phyloP scores from a whole-genome alignment of 2,113 vertebrate species.

The Arenaria interpres region DNA sequence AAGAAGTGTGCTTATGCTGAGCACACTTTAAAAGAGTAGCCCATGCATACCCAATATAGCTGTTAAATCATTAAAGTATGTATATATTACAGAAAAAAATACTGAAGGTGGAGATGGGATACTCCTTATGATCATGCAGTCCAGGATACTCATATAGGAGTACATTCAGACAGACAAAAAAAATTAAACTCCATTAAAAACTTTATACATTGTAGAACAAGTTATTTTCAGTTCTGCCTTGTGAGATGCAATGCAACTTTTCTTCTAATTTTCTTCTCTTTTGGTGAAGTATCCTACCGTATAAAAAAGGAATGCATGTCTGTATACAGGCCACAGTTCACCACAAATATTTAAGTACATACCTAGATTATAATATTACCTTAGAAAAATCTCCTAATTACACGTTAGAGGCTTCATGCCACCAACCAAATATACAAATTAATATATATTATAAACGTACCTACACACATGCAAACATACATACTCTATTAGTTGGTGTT shows the following conservation, averaged over 20 bases:
- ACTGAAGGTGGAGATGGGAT: background rate
- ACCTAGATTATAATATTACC: background rate
- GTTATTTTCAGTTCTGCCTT: background rate
- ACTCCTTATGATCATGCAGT: background rate
- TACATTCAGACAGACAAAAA: background rate
- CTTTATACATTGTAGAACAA: background rate
- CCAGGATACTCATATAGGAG: background rate
- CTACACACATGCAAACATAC: background rate
- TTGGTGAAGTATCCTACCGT: background rate
- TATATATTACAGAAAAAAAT: background rate
- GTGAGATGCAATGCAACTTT: background rate
- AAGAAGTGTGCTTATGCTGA: background rate
- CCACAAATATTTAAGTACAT: background rate
- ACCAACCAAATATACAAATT: background rate
- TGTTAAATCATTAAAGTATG: background rate
- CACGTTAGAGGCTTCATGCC: background rate
- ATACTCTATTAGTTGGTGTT: background rate
- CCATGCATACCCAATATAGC: background rate
- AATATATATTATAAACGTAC: background rate
- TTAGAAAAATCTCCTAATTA: background rate
- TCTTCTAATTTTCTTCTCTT: background rate
- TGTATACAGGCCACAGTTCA: background rate
- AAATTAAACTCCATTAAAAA: background rate
- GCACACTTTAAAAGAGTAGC: background rate
- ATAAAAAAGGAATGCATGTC: background rate